Conservation (phyloP, 2,888 invertebrate genomes). For the Andricus curvator region DNA sequence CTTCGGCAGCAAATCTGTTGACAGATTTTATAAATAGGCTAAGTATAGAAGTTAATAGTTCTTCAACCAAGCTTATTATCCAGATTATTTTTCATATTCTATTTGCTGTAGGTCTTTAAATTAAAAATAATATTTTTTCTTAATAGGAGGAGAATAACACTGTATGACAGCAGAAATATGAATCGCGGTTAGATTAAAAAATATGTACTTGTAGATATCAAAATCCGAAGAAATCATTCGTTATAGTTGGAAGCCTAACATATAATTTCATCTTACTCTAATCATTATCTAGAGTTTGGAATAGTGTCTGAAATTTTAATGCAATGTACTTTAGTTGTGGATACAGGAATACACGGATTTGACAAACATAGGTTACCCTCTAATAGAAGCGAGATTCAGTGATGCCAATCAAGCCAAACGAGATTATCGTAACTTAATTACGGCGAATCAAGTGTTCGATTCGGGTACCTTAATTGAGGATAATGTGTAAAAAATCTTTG, state of each 20-base stretch:
- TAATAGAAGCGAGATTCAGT: background rate
- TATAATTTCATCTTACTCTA: background rate
- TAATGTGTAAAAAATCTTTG: constrained; percentile 31
- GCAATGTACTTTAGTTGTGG: background rate
- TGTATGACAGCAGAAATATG: background rate
- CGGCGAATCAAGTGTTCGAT: constrained; percentile 14
- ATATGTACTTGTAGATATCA: background rate
- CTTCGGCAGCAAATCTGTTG: background rate
- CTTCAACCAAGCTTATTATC: background rate
- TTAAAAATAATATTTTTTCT: background rate
- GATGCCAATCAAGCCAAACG: constrained; percentile 1
- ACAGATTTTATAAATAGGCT: background rate
- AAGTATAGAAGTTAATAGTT: background rate
- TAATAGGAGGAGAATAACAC: background rate
- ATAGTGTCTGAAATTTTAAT: background rate
- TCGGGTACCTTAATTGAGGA: constrained; percentile 21
- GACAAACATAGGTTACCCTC: background rate
- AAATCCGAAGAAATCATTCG: background rate
- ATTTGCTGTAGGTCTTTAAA: background rate
- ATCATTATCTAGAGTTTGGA: background rate
- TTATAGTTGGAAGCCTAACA: background rate
- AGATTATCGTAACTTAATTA: constrained; percentile 18
- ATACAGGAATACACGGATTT: constrained; percentile 8
- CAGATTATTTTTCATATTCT: background rate
- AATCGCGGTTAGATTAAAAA: background rate